Evolutionary conservation across 2,888 invertebrate species (phyloP), one percentile per base, ranked within the genome.

Genomic region (Caenorhabditis angaria): DNA sequence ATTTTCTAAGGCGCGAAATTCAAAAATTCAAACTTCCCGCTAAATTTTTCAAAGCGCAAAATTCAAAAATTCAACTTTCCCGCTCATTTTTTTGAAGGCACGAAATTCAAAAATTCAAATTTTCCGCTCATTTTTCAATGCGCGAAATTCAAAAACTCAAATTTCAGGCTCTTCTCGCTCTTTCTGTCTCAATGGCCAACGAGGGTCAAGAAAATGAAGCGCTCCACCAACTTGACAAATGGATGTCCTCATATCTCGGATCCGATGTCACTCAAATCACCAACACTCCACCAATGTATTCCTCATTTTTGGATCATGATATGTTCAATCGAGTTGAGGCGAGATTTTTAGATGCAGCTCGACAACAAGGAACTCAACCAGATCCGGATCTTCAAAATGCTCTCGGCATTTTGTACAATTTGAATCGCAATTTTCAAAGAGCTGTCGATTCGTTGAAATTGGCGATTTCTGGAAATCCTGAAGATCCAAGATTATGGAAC

Each of bases 361-460:
- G 58, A 22, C 80, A 83, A 61, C 78, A 81, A 58, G 69, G 66
- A 5, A 68, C 66, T 14, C 60, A 75, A 1, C 80, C 81, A 0
- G 85, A 86, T 63, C 76, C 82, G 6, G 80, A 78, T 47, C 77
- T 87, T n/a, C 86, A 87, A 69, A 87, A 87, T 74, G 95, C 94
- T 57, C 90, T 99, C 20, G 90, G 90, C 24, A 94, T 99, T 20
- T 91, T 99, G 47, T 97, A 96, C 87, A 97, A 97, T 89, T 91
- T 97, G 50, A 93, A 93, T 50, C 93, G 93, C 25, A 96, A 99
- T 87, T 96, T 93, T 89, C 93, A 94, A 82, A 95, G 96, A 89
- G 99, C 99, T 18, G 93, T 93, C 0, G 97, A 99, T 89, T 99
- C 97, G 88, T 96, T 97, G 88, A 92, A 92, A 84, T 91, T 95